Percentiles rank a stretch among this genome's conserved stretches.
phyloP scores from a whole-genome alignment of 2,888 invertebrate genomes.

The Leucophenga maculata region DNA sequence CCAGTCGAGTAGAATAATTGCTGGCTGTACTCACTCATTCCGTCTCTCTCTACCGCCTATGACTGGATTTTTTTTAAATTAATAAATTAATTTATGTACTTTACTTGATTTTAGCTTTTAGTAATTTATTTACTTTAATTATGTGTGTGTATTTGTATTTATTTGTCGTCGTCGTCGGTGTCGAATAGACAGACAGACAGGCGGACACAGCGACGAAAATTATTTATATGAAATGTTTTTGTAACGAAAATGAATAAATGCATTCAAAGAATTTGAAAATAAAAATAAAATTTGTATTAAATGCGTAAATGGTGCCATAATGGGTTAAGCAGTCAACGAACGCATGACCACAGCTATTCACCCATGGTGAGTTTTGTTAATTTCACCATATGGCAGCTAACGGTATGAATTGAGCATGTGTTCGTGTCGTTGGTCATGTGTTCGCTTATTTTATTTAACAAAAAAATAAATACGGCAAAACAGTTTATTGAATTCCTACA shows the following conservation, averaged over 20 bases:
- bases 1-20: too few species aligned
- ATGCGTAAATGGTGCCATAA: neutral
- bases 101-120: constrained; percentile 50
- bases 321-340: too few species aligned
- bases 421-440: too few species aligned
- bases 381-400: too few species aligned
- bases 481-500: too few species aligned
- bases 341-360: too few species aligned
- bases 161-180: constrained; percentile 38
- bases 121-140: constrained; percentile 62
- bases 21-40: neutral
- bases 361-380: too few species aligned
- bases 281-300: neutral
- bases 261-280: constrained; percentile 14
- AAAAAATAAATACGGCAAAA: too few species aligned
- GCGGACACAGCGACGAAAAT: constrained; percentile 17
- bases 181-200: too few species aligned
- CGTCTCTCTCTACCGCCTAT: constrained; percentile 36
- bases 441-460: too few species aligned
- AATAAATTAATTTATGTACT: constrained; percentile 62
- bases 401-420: too few species aligned
- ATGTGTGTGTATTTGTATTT: constrained; percentile 39
- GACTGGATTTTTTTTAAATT: constrained; percentile 56
- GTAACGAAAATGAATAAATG: constrained; percentile 33
- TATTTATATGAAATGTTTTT: constrained; percentile 25